Percentiles rank a stretch among this genome's conserved stretches.
Conservation (phyloP, 2,113 vertebrate genomes). For the Turdus rufiventris region DNA sequence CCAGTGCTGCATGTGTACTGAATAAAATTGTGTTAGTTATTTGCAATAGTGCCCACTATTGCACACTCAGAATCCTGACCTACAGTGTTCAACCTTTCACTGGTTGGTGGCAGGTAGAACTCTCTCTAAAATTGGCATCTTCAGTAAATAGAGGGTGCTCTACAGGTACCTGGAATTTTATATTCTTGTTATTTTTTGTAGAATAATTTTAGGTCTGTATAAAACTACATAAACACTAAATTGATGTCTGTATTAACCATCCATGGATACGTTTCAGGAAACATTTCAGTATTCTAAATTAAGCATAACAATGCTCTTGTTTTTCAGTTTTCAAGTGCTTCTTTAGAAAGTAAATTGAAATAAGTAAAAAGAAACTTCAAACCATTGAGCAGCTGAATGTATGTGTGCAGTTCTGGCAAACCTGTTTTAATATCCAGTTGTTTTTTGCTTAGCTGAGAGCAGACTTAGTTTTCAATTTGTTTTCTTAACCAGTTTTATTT, state of each 20-base stretch:
- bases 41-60: background rate
- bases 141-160: background rate
- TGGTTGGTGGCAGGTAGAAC: background rate
- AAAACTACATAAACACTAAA: background rate
- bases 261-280: background rate
- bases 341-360: constrained; percentile 9
- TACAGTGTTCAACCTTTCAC: background rate
- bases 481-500: background rate
- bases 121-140: background rate
- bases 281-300: background rate
- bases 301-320: background rate
- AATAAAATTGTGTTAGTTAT: background rate
- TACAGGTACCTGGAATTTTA: background rate
- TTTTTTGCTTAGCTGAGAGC: background rate
- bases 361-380: background rate
- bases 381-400: background rate
- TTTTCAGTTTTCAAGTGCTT: background rate
- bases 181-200: background rate
- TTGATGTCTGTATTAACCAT: background rate
- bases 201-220: background rate
- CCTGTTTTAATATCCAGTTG: background rate
- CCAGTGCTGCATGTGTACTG: background rate
- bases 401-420: background rate
- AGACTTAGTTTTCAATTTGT: background rate
- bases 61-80: background rate